Percentiles rank a stretch among this genome's conserved stretches.
These are phyloP conservation scores for Phylloscopus whistleri DNA, from an alignment of 2,113 vertebrate genomes.

Conservation along the genomic window DNA sequence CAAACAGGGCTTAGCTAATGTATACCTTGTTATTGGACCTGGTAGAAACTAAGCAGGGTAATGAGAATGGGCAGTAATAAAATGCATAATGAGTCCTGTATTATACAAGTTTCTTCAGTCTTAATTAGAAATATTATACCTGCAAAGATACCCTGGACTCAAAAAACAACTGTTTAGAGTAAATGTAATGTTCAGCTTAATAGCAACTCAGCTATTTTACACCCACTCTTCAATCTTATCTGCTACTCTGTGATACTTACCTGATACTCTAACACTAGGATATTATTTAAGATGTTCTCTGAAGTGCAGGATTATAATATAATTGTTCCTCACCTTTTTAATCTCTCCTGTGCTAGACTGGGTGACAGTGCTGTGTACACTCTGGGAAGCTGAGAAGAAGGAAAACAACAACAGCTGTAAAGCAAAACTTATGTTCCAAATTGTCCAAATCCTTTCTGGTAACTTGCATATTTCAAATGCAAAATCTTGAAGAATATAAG, in stretches of 20 bases:
- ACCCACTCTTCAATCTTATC: conserved; percentile 23
- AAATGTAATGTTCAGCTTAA: background rate
- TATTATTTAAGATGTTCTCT: background rate
- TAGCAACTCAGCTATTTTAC: background rate
- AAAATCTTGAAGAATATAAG: background rate
- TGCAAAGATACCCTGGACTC: background rate
- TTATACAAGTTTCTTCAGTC: conserved; percentile 22
- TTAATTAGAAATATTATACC: conserved; percentile 21
- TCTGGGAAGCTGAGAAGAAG: background rate
- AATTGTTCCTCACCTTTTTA: conserved; percentile 5
- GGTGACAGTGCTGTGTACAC: background rate
- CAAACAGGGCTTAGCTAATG: conserved; percentile 60
- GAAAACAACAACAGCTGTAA: background rate
- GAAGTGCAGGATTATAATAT: background rate
- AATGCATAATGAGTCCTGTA: conserved; percentile 21
- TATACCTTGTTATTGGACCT: conserved; percentile 44
- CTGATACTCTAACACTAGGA: background rate
- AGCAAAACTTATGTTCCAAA: background rate
- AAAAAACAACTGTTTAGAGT: background rate
- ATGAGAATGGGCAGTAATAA: conserved; percentile 23
- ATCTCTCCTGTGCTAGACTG: background rate
- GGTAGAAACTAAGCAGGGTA: conserved; percentile 36
- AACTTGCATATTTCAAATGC: background rate
- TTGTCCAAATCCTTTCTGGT: background rate
- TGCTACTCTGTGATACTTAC: background rate